Percentiles rank a stretch among this genome's conserved stretches.
phyloP scores from a whole-genome alignment of 1,140 invertebrate genomes.

The Hesperophylax magnus region DNA sequence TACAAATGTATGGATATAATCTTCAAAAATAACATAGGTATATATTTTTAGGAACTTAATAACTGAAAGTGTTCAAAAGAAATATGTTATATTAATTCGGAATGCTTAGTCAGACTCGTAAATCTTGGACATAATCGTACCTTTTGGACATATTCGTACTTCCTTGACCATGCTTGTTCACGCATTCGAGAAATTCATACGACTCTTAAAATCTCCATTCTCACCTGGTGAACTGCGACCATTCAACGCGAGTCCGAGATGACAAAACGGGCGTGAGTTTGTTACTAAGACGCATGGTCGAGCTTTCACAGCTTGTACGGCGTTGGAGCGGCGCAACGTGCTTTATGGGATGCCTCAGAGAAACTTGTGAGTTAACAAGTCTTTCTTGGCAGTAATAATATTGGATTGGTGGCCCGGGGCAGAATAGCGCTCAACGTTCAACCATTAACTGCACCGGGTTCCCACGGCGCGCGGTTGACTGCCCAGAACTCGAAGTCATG shows the following conservation, averaged over 20 bases:
- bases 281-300: background rate
- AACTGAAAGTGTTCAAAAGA: too few species aligned
- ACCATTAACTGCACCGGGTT: conserved; percentile 13
- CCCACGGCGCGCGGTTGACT: conserved; percentile 8
- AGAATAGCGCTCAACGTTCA: background rate
- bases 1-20: too few species aligned
- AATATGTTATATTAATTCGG: too few species aligned
- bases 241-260: background rate
- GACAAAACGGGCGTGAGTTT: background rate
- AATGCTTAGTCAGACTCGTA: too few species aligned
- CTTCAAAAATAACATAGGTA: too few species aligned
- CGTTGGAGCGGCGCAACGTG: background rate
- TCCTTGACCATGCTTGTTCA: too few species aligned
- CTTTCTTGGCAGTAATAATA: conserved; percentile 5
- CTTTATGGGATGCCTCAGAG: conserved; percentile 11
- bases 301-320: background rate
- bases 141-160: too few species aligned
- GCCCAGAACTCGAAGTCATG: background rate
- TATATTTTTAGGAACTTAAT: too few species aligned
- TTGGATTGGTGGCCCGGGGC: conserved; percentile 18
- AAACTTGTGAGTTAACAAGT: conserved; percentile 8
- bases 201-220: too few species aligned
- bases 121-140: too few species aligned
- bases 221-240: too few species aligned
- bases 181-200: too few species aligned